Evolutionary conservation across 2,797 vertebrate genomes (phyloP).

Genomic region (Clarias fuscus): DNA sequence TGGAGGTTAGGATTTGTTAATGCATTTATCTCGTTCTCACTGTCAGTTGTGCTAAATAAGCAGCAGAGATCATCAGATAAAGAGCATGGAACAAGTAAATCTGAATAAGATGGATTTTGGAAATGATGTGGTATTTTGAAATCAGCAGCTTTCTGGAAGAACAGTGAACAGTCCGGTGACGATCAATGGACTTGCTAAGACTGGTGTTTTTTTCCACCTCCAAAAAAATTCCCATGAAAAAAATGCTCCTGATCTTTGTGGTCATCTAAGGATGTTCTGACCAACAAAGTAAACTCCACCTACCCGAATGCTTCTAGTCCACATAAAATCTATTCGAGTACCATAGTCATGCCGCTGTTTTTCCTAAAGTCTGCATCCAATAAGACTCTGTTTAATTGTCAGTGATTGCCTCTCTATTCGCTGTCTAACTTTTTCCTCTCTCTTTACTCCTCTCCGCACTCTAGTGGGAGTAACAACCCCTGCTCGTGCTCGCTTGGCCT

Average conservation of each 20-base stretch:
- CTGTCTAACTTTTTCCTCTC: slow-evolving; percentile 25
- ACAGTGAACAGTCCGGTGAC: neutral
- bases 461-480: slow-evolving; percentile 47
- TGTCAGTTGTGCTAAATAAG: neutral
- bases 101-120: slow-evolving; percentile 2
- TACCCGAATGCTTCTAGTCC: slow-evolving; percentile 11
- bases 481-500: slow-evolving; percentile 60
- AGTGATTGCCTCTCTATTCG: slow-evolving; percentile 37
- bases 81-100: slow-evolving; percentile 11
- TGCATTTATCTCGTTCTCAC: neutral
- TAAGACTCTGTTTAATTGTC: slow-evolving; percentile 45
- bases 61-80: slow-evolving; percentile 22
- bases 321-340: slow-evolving; percentile 8
- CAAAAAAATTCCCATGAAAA: neutral
- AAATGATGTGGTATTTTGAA: slow-evolving; percentile 6
- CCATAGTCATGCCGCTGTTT: slow-evolving; percentile 26
- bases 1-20: slow-evolving; percentile 3
- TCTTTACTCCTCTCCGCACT: slow-evolving; percentile 27
- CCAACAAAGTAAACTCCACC: slow-evolving; percentile 19
- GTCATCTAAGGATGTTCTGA: slow-evolving; percentile 7
- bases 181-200: neutral
- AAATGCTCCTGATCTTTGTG: neutral
- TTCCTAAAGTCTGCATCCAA: slow-evolving; percentile 50
- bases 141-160: neutral
- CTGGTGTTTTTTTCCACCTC: neutral